Evolutionary conservation across 2,797 vertebrate genomes (phyloP), one percentile per base, ranked within the genome.

Genomic region (Zonotrichia albicollis): DNA sequence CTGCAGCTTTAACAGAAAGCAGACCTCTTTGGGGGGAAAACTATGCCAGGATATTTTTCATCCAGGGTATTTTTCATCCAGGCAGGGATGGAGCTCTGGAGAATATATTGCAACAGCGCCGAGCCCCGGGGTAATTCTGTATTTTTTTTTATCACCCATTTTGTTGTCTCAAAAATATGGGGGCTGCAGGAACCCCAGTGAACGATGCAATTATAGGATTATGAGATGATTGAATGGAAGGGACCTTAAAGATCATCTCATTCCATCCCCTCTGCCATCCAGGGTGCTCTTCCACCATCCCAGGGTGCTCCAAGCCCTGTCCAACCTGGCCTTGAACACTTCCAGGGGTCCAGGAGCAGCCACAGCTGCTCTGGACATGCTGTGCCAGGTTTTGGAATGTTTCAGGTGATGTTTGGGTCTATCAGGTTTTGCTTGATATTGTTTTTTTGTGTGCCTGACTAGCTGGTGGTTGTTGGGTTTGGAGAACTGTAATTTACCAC

Each of bases 371-470:
- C 29, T 3, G 4, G 71, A 7, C 50, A 45, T 0, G 0, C n/a
- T 34, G 8, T 64, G 50, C 19, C 43, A 8, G 14, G 15, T 36
- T 64, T 53, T 65, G 53, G 51, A 32, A 32, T 27, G 16, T 58
- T 84, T 65, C 66, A 42, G 13, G 38, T 38, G 40, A 40, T 40
- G 38, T 40, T 40, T 40, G 38, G 38, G 38, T 62, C 67, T 8
- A 0, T 43, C 11, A 1, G 0, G 5, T 43, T 79, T 78, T 65
- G 9, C 43, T 54, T 1, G 1, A 8, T 16, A 2, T 0, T 2
- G 5, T 66, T 76, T 83, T 55, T 51, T n/a, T 7, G 10, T 84
- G 58, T 58, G 17, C 51, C 21, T 17, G 65, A 6, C 21, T 18
- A 14, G 29, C 15, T 54, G 5, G n/a, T 25, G 48, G 36, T 58